Evolutionary conservation across 2,888 invertebrate species (phyloP), one percentile per base, ranked within the genome.

Genomic region (Coremacera marginata): DNA sequence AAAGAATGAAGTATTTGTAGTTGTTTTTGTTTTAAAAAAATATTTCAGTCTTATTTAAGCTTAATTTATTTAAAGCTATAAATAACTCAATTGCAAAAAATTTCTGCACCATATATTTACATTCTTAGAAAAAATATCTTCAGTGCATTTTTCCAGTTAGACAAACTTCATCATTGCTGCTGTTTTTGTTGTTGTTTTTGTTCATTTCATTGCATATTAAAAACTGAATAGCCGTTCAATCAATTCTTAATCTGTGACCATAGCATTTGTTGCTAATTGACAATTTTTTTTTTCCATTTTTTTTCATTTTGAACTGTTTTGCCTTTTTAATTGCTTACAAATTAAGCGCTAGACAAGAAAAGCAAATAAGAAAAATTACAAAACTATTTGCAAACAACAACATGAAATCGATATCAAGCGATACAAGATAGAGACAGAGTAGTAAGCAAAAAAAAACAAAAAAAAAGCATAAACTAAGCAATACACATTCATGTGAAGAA

Each of bases 291-390:
- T n/a, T n/a, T n/a, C n/a, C 52, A 19, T 14, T 51, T 25, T 31
- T 44, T 19, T 57, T 0, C 52, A 19, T 14, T 51, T 25, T 31
- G 49, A 78, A 73, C 71, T 65, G 74, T 77, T 76, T 75, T 78
- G 75, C 76, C 77, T 76, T 75, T 71, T 75, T 73, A 81, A 81
- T 80, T 81, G 81, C 70, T 76, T 77, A 77, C 80, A 80, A 81
- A 81, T 80, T 79, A 81, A 81, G 78, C 79, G 80, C 78, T 80
- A 78, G 81, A 79, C 81, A 25, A 11, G 55, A 37, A 55, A 34
- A 52, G 51, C 27, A 16, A 16, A 62, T 9, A 51, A 63, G 55
- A 22, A 62, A 19, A 44, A 49, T 8, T 27, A 27, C 68, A 49
- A 68, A 34, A 25, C 31, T 31, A 14, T 34, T n/a, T 63, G n/a